Base-by-base conservation (phyloP, 37 sponge, comb jelly and placozoan species). In the Oopsacas minuta region DNA sequence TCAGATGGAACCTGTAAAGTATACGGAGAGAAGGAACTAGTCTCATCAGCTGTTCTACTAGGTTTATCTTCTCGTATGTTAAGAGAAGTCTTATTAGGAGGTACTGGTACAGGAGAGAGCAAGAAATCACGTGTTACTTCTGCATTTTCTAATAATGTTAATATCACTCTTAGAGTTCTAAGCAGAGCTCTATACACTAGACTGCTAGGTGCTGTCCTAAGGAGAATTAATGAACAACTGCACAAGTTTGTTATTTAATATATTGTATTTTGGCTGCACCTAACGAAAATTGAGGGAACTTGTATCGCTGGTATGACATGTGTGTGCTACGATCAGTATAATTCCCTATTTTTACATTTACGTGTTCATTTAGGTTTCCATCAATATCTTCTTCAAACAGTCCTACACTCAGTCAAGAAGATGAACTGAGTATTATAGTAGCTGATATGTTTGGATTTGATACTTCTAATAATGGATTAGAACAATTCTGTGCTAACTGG, bases 401-500 rank as follows among this genome's bases (percentile, higher is more conserved):
- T 34, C 7, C 20, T n/a, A 3, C 75, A 5, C 75, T 34, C 30
- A 61, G 28, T 61, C 75, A 61, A 34, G 75, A 61, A 34, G 75
- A 61, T 25, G 75, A 61, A 34, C 30, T 61, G 75, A 25, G 75
- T 61, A 61, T 61, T 20, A 61, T n/a, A 25, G 75, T 61, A 34
- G 75, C 75, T 3, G 75, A 61, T 34, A 61, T 61, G 75, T 61
- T 61, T 12, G 75, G 75, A 12, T 61, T 61, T 61, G 75, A 61
- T 34, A 25, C 75, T 12, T 61, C 75, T 12, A 61, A 61, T n/a
- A 61, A 61, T 12, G 75, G 75, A 3, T 3, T 61, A 34, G 75
- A 61, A 61, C 75, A 61, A 34, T 61, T 61, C 75, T 61, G 75
- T n/a, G 30, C 75, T 61, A 61, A 61, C 75, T 61, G 75, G 75